Percentiles rank a stretch among this genome's conserved stretches.
Evolutionary conservation across 1,140 invertebrate genomes (phyloP).

Genomic region (Yoshiicerus persimilis): DNA sequence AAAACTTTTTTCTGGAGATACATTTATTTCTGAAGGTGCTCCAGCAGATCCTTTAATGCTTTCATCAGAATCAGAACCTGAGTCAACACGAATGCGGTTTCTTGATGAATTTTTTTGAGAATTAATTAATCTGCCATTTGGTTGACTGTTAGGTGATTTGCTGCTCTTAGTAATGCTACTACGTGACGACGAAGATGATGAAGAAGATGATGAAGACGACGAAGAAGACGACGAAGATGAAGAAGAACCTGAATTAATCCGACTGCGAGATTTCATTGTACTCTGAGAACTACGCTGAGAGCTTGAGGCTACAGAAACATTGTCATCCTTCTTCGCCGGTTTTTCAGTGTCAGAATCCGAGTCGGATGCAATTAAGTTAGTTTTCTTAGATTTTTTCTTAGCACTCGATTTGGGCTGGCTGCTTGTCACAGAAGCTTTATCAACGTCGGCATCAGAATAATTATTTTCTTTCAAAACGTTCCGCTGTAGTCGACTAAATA

Average conservation of each 20-base stretch:
- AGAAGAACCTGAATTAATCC: neutral
- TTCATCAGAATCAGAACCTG: neutral
- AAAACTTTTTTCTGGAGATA: neutral
- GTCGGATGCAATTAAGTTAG: neutral
- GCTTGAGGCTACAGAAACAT: neutral
- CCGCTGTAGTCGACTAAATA: neutral
- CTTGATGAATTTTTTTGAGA: neutral
- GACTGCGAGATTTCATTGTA: neutral
- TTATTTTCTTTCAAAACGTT: neutral
- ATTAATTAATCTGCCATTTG: too few species aligned
- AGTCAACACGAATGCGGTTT: neutral
- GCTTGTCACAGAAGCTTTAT: neutral
- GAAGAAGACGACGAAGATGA: neutral
- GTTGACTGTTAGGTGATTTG: neutral
- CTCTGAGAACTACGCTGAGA: neutral
- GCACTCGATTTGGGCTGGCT: neutral
- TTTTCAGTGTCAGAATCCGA: neutral
- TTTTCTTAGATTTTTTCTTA: neutral
- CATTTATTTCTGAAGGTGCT: neutral
- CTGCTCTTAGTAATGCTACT: neutral
- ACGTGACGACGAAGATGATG: neutral
- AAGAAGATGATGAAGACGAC: neutral
- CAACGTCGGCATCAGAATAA: neutral
- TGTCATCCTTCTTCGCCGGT: neutral
- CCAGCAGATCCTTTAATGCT: neutral